Percentiles rank a stretch among this genome's conserved stretches.
Conservation (phyloP, 2,888 invertebrate species). For the Phaedon cochleariae region DNA sequence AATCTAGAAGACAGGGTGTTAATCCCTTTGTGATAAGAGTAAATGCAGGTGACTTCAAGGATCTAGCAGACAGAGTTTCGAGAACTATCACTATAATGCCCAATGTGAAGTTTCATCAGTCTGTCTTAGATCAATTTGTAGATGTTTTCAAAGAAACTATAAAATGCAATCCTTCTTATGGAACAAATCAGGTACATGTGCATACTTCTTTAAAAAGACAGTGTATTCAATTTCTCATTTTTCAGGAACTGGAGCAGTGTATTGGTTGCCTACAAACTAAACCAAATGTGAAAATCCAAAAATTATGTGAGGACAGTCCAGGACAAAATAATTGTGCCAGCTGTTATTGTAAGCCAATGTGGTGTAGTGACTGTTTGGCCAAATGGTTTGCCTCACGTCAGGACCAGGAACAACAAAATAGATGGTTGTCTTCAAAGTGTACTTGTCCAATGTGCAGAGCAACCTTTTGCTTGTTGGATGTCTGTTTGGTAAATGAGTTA, state of each 20-base stretch:
- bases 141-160: slow-evolving; percentile 83
- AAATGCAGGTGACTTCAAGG: slow-evolving; percentile 80
- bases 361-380: slow-evolving; percentile 87
- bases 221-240: slow-evolving; percentile 31
- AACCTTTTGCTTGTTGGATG: slow-evolving; percentile 85
- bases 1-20: slow-evolving; percentile 69
- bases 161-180: slow-evolving; percentile 72
- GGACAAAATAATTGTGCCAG: slow-evolving; percentile 63
- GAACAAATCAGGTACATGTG: slow-evolving; percentile 42
- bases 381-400: slow-evolving; percentile 90
- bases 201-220: too few species aligned
- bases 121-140: slow-evolving; percentile 84
- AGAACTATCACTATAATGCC: slow-evolving; percentile 74
- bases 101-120: slow-evolving; percentile 77
- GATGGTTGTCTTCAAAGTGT: slow-evolving; percentile 84
- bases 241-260: slow-evolving; percentile 80
- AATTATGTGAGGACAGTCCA: slow-evolving; percentile 68
- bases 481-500: slow-evolving; percentile 61
- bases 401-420: slow-evolving; percentile 71
- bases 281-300: slow-evolving; percentile 80
- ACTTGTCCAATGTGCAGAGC: slow-evolving; percentile 90
- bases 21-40: slow-evolving; percentile 75
- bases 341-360: slow-evolving; percentile 86
- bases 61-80: slow-evolving; percentile 76
- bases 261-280: slow-evolving; percentile 87